Evolutionary conservation across 2,888 invertebrate species (phyloP), one percentile per base, ranked within the genome.

Genomic region (Tridacna gigas): DNA sequence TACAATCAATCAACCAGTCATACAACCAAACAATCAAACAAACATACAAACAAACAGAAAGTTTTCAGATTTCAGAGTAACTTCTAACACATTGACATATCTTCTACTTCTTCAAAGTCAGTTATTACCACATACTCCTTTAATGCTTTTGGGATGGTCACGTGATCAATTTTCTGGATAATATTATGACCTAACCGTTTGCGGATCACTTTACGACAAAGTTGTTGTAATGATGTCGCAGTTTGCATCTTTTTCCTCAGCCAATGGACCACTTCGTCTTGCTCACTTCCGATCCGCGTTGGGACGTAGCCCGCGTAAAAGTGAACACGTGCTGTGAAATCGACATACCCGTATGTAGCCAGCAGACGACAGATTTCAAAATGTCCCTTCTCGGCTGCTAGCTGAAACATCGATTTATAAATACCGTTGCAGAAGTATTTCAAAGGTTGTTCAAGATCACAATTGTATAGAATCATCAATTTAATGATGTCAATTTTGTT

Each of bases 331-430:
- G 93, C 92, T 13, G 89, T 89, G 83, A 91, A 92, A 84, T 93
- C 92, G 25, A 93, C 91, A 79, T 92, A 93, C 48, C 94, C 94
- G 74, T 93, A 91, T 15, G 90, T 89, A 4, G 94, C 93, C 22
- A 94, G 89, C 80, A 94, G 90, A 79, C 93, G 91, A 81, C 94
- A 93, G 37, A 93, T 91, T 79, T 94, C 94, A 78, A 93, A 92
- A 82, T 94, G 93, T 15, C 94, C 94, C 61, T 92, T 90, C 79
- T 94, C 94, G 26, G 94, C 91, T 56, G 94, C 94, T 26, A 94
- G 86, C 75, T 93, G 92, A 85, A 94, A 93, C 73, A 93, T 84
- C 45, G 93, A 92, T 76, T 93, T 93, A 84, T 93, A 92, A 20
- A 91, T 87, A 47, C 94, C 94, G 71, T 93, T 93, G 74, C 93